Conservation (phyloP, 2,888 invertebrate genomes). For the Romanomermis culicivorax region DNA sequence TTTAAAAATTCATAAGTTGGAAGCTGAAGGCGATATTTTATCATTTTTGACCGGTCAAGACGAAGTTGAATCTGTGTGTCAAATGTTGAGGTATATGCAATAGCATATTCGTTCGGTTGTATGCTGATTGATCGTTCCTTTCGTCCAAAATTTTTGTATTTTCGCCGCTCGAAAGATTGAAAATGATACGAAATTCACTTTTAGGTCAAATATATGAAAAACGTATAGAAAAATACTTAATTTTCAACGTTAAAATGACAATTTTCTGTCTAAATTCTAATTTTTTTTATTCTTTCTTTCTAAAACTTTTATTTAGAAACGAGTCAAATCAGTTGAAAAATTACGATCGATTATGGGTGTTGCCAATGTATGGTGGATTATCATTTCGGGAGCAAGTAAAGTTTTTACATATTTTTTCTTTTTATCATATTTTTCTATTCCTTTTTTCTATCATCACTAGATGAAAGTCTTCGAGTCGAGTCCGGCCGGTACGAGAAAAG, state of each 20-base stretch:
- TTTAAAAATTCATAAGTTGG: conserved; percentile 54
- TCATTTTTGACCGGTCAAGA: conserved; percentile 45
- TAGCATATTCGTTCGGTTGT: conserved; percentile 1
- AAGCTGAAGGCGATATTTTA: conserved; percentile 58
- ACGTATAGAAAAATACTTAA: too few species aligned
- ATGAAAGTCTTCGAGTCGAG: conserved; percentile 27
- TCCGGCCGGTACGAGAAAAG: conserved; percentile 45
- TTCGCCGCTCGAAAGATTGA: too few species aligned
- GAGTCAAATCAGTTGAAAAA: conserved; percentile 15
- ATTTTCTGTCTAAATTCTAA: background rate
- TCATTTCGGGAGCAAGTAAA: conserved; percentile 58
- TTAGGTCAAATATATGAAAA: too few species aligned
- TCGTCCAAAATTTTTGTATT: too few species aligned
- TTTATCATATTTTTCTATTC: background rate
- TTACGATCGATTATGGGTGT: conserved; percentile 34
- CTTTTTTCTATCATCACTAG: conserved; percentile 9
- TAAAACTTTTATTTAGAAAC: too few species aligned
- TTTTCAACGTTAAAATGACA: background rate
- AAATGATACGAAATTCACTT: too few species aligned
- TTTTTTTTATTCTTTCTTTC: too few species aligned
- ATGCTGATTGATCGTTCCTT: too few species aligned
- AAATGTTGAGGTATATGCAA: conserved; percentile 15
- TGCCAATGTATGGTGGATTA: conserved; percentile 81
- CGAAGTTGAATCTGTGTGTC: conserved; percentile 24
- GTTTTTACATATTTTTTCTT: background rate